A percentile compares a stretch with the other conserved stretches of the same genome.
Evolutionary conservation across 2,113 vertebrate genomes (phyloP).

Genomic region (Gymnocephalus cernua): DNA sequence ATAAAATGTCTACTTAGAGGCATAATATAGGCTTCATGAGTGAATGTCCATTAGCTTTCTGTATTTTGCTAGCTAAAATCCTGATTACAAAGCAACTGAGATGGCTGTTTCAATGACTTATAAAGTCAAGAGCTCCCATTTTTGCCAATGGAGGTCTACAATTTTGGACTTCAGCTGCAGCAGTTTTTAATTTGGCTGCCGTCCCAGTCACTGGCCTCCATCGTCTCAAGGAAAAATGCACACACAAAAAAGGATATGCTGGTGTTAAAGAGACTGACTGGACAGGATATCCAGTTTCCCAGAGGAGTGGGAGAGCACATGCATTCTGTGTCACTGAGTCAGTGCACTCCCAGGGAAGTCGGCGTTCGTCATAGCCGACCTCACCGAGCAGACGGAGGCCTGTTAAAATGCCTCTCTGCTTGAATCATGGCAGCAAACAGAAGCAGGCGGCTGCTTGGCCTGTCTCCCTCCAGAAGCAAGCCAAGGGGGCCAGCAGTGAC

Average conservation of each 20-base stretch:
- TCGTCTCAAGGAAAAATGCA: slow-evolving; percentile 51
- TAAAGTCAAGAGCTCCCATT: slow-evolving; percentile 8
- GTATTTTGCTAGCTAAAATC: not conserved
- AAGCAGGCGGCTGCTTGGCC: slow-evolving; percentile 60
- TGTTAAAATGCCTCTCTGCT: slow-evolving; percentile 68
- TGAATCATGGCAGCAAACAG: slow-evolving; percentile 73
- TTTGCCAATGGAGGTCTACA: slow-evolving; percentile 3
- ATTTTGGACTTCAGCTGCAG: slow-evolving; percentile 34
- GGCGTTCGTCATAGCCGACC: slow-evolving; percentile 64
- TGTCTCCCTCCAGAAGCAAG: slow-evolving; percentile 39
- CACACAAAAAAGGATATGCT: slow-evolving; percentile 67
- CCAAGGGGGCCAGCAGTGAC: slow-evolving; percentile 48
- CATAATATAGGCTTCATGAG: not conserved
- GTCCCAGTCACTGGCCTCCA: slow-evolving; percentile 50
- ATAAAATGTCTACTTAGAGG: not conserved
- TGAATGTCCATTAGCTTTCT: not conserved
- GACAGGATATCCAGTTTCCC: slow-evolving; percentile 75
- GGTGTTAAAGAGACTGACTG: slow-evolving; percentile 67
- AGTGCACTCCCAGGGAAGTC: slow-evolving; percentile 49
- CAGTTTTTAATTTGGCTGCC: slow-evolving; percentile 57
- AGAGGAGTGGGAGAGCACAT: slow-evolving; percentile 48
- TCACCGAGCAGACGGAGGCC: slow-evolving; percentile 50
- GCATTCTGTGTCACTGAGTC: slow-evolving; percentile 75
- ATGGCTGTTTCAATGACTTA: slow-evolving; percentile 15
- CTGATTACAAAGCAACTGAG: slow-evolving; percentile 3